These are phyloP conservation scores for Tinea pellionella DNA, from an alignment of 2,888 invertebrate genomes.

Conservation along the genomic window DNA sequence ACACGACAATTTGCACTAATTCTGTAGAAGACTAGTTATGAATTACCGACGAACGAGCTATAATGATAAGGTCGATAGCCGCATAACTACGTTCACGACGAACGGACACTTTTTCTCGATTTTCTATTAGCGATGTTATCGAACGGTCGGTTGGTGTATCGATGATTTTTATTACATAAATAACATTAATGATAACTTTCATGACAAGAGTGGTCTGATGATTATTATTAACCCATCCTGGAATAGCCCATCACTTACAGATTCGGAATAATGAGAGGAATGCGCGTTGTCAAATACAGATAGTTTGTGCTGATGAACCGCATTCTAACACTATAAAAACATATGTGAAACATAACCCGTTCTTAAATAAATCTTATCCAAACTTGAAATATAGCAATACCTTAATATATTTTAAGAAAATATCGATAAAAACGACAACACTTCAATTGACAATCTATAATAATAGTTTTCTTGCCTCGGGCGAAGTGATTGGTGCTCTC, in stretches of 20 bases:
- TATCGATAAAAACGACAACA: background rate
- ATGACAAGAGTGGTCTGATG: no score
- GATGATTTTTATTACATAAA: no score
- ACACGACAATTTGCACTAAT: constrained; percentile 11
- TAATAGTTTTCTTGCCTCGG: background rate
- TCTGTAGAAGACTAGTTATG: constrained; percentile 3
- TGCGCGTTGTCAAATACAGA: no score
- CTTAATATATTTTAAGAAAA: background rate
- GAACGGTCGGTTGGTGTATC: background rate
- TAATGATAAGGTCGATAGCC: constrained; percentile 9
- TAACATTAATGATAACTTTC: no score
- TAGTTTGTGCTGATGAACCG: no score
- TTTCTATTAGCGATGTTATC: background rate
- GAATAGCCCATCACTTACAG: no score
- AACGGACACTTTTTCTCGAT: constrained; percentile 3
- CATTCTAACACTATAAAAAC: no score
- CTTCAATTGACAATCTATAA: background rate
- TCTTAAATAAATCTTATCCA: no score
- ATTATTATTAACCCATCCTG: no score
- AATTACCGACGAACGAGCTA: constrained; percentile 4
- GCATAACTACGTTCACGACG: constrained; percentile 1
- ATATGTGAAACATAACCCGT: background rate
- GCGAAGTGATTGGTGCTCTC: background rate
- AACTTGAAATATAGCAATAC: no score
- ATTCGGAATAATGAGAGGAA: no score